phyloP scores from a whole-genome alignment of 2,888 invertebrate species.

The Amitus sp. region DNA sequence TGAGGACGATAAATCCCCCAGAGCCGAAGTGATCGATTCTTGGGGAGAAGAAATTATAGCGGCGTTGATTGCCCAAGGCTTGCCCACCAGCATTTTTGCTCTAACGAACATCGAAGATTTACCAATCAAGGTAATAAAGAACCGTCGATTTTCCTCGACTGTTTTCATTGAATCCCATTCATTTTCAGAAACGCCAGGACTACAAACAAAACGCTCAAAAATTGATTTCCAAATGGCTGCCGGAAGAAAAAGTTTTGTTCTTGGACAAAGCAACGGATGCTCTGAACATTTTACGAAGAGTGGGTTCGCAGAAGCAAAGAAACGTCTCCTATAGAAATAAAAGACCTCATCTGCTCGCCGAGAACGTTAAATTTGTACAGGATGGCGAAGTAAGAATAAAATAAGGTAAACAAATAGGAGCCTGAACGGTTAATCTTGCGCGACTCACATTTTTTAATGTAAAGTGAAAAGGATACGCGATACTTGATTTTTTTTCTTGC shows the following conservation, averaged over 20 bases:
- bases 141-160: too few species aligned
- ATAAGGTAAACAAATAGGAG: too few species aligned
- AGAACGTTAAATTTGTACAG: slow-evolving; percentile 76
- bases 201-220: slow-evolving; percentile 75
- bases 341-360: slow-evolving; percentile 86
- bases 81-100: slow-evolving; percentile 82
- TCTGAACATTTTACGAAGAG: slow-evolving; percentile 77
- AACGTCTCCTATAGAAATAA: slow-evolving; percentile 79
- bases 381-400: slow-evolving; percentile 62
- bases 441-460: too few species aligned
- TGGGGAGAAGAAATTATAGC: slow-evolving; percentile 84
- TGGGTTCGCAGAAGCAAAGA: slow-evolving; percentile 86
- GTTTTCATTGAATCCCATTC: slow-evolving; percentile 8
- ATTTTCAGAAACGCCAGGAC: slow-evolving; percentile 71
- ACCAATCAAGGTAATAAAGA: slow-evolving; percentile 69
- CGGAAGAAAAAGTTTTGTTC: slow-evolving; percentile 83
- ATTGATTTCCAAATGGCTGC: slow-evolving; percentile 76
- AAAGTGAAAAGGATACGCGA: too few species aligned
- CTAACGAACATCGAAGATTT: slow-evolving; percentile 80
- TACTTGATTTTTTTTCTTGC: too few species aligned
- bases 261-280: slow-evolving; percentile 82
- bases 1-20: slow-evolving; percentile 65
- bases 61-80: slow-evolving; percentile 82
- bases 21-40: slow-evolving; percentile 77
- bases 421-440: too few species aligned